A percentile compares a stretch with the other conserved stretches of the same genome.
Conservation (phyloP, 2,888 invertebrate species). For the Deilephila porcellus region DNA sequence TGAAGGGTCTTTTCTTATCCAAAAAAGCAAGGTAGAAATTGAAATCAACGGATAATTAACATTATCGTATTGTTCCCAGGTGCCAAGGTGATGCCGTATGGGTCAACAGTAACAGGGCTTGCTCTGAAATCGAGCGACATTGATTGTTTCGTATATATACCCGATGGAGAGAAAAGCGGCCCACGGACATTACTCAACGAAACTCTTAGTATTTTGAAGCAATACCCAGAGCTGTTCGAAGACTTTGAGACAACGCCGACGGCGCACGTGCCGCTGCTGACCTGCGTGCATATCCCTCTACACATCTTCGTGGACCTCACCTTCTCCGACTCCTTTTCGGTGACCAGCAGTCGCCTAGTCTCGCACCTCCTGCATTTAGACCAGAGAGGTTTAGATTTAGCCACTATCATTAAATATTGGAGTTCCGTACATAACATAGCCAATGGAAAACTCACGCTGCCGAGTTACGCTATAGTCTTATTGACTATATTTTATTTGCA, state of each 20-base stretch:
- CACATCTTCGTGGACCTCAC: constrained; percentile 37
- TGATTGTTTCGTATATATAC: constrained; percentile 41
- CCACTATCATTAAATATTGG: constrained; percentile 42
- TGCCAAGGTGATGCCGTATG: constrained; percentile 36
- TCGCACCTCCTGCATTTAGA: constrained; percentile 40
- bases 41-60: too few species aligned
- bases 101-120: constrained; percentile 44
- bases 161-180: constrained; percentile 23
- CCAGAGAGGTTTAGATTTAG: constrained; percentile 34
- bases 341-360: constrained; percentile 31
- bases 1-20: too few species aligned
- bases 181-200: constrained; percentile 30
- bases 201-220: constrained; percentile 30
- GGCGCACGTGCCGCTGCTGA: constrained; percentile 21
- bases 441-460: background rate
- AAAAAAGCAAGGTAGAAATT: too few species aligned
- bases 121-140: constrained; percentile 43
- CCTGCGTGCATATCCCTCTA: constrained; percentile 32
- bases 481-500: constrained; percentile 47
- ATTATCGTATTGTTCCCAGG: constrained; percentile 35
- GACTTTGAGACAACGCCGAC: background rate
- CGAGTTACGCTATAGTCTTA: constrained; percentile 35
- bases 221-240: constrained; percentile 37
- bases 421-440: constrained; percentile 29
- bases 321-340: constrained; percentile 27